Percentiles rank a stretch among this genome's conserved stretches.
Evolutionary conservation across 2,113 vertebrate species (phyloP).

Genomic region (Nerophis ophidion): DNA sequence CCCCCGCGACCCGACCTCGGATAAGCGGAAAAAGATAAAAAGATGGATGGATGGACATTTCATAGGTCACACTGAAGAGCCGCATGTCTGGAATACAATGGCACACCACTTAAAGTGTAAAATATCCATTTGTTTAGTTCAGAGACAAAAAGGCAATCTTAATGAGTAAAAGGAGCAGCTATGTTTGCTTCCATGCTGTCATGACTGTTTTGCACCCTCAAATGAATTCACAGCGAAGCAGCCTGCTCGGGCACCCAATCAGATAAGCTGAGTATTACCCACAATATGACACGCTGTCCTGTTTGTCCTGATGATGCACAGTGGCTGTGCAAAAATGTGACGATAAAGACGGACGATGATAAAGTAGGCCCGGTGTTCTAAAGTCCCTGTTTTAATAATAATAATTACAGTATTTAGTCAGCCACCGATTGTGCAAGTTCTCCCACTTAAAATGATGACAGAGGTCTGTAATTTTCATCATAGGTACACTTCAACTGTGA

Average conservation of each 20-base stretch:
- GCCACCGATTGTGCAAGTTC: too few species aligned
- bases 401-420: conserved; percentile 14
- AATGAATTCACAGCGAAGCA: conserved; percentile 54
- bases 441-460: too few species aligned
- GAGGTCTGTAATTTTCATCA: too few species aligned
- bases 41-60: too few species aligned
- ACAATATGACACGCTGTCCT: conserved; percentile 65
- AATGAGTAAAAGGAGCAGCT: conserved; percentile 18
- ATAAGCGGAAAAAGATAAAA: too few species aligned
- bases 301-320: conserved; percentile 62
- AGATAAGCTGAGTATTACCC: conserved; percentile 66
- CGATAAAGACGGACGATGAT: conserved; percentile 50
- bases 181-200: conserved; percentile 24
- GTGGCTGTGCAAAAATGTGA: conserved; percentile 49
- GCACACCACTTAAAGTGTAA: neutral
- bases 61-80: neutral
- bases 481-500: too few species aligned
- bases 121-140: neutral
- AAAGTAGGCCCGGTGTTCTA: conserved; percentile 10
- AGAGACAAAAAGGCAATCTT: neutral
- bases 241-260: conserved; percentile 45
- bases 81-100: neutral
- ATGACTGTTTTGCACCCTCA: conserved; percentile 43
- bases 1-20: too few species aligned
- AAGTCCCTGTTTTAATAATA: conserved; percentile 14